Evolutionary conservation across 2,888 invertebrate species (phyloP), one percentile per base, ranked within the genome.

Genomic region (Xanthia icteritia): DNA sequence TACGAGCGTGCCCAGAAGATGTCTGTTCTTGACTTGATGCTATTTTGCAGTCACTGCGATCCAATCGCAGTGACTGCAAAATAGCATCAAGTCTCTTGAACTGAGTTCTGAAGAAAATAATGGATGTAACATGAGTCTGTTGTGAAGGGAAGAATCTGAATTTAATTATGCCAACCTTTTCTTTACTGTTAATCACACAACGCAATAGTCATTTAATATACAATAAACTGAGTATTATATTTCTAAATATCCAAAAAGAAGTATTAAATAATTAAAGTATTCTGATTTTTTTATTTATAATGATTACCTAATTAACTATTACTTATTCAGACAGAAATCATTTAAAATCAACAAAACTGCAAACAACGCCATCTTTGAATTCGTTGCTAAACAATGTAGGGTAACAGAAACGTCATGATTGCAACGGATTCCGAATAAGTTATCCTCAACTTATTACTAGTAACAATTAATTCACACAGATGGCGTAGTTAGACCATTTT

Each of bases 401-500:
- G 8, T n/a, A 27, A 13, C 23, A 15, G 1, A 48, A 56, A 36
- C 36, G 11, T 15, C 23, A 3, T 3, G 31, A 27, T 17, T 23
- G 9, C 4, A 5, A 31, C 0, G 4, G 11, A 23, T 48, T 31
- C 4, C 11, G 0, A 9, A 1, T 45, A 36, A 5, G 8, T 23
- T 8, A 8, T 17, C 11, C 27, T 39, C 15, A 51, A 11, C 23
- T 0, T n/a, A n/a, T n/a, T n/a, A n/a, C 23, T 0, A 72, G 51
- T 77, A 42, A 11, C 0, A 8, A 0, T 1, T 0, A 5, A 13
- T 8, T 36, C 0, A 20, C 8, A 77, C 63, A 88, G 90, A 88
- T 90, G 86, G 76, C 83, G 73, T 13, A 69, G n/a, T 58, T 4
- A 2, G 0, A 1, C 11, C 2, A 3, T 0, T 1, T 15, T 23